Evolutionary conservation across 1,140 invertebrate species (phyloP), one percentile per base, ranked within the genome.

Genomic region (Glossosoma conforme): DNA sequence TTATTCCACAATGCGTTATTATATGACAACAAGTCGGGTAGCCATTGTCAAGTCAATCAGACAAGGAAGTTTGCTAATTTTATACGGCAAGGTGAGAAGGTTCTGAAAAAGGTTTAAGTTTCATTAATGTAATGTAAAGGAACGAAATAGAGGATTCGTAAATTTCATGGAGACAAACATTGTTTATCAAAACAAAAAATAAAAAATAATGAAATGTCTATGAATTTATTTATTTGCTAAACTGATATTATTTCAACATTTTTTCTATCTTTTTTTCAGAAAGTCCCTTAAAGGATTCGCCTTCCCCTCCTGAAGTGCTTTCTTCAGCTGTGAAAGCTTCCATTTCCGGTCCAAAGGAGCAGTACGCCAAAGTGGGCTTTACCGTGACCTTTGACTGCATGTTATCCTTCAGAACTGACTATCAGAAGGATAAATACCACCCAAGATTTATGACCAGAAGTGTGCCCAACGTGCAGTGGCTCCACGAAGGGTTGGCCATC

Each of bases 311-410:
- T 4, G 44, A 20, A 25, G 47, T 42, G 17, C 19, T 40, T 8
- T 44, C 48, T 11, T 13, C 43, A 1, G 24, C 41, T n/a, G 38
- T 56, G 35, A 52, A 53, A 44, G 57, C 57, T 44, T 45, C 57
- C 11, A 52, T 59, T 38, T 48, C 57, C 28, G 57, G 57, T 13
- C 53, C 52, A 9, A 41, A 49, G 19, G 45, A 59, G 36, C 52
- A 56, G 46, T 45, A 41, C 42, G 52, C 60, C 22, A 58, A 57
- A 44, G 48, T 35, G 44, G 68, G 67, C 21, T 65, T 63, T 42
- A 54, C 61, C n/a, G 65, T 65, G 28, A 63, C 58, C 50, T 62
- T 73, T 25, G 60, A 62, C 43, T 70, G 69, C 56, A 64, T 47
- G 66, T 64, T 58, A 61, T 63, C 56, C 64, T 65, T 60, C 52